Base-by-base conservation (phyloP, 2,888 invertebrate species). In the Cataglyphis albicans region DNA sequence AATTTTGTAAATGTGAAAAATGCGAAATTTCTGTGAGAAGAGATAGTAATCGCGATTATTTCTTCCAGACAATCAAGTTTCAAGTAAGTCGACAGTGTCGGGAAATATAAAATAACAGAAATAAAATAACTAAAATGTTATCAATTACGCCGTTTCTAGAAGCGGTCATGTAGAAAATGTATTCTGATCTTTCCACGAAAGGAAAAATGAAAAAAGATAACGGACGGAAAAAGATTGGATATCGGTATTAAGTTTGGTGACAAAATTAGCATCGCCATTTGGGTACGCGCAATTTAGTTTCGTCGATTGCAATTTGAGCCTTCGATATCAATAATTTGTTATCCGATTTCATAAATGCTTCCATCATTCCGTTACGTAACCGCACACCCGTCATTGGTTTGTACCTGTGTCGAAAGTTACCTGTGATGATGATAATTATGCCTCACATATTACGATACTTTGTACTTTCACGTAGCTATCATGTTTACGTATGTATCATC, bases 191-290 rank as follows among this genome's bases (percentile, higher is more conserved):
- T 65, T 63, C 57, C 52, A 44, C 44, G 1, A 81, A 82, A 82
- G 74, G 61, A 64, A 48, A 21, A 21, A 12, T 29, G 29, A 29
- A 29, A 10, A 21, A 12, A 12, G 55, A 63, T 21, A 6, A 10
- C 41, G n/a, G 1, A 65, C 44, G n/a, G 10, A 73, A 32, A 57
- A 61, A 38, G 44, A 64, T 74, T 59, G 70, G 35, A 32, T 29
- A 41, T 32, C 59, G 41, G 70, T 38, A 63, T 83, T 78, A 84
- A 84, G 67, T 75, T 57, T 70, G 41, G 75, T 70, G 83, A 81
- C 78, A 81, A 87, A 91, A 89, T 89, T 90, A 87, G 84, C 84
- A 75, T 80, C 29, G 72, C 87, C 88, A 90, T 90, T 90, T 84
- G 84, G 67, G 75, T 64, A 57, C 81, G 85, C 64, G 85, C 84